A percentile compares a stretch with the other conserved stretches of the same genome.
phyloP scores from a whole-genome alignment of 1,140 invertebrate species.

The Grapholita molesta region DNA sequence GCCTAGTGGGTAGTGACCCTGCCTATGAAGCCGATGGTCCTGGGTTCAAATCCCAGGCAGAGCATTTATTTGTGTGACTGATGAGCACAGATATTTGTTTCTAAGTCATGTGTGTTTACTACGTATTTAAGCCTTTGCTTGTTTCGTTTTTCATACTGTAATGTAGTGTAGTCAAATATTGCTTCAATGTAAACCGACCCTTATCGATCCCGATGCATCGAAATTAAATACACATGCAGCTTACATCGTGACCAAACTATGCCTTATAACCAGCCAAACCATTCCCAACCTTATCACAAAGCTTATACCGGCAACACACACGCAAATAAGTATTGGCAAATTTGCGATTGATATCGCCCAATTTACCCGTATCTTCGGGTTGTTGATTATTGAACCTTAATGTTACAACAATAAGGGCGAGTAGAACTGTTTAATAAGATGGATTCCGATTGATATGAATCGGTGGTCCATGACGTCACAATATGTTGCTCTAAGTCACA shows the following conservation, averaged over 20 bases:
- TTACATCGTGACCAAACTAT: not conserved
- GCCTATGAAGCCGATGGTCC: too few relatives aligned
- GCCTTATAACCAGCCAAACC: not conserved
- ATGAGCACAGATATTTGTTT: too few relatives aligned
- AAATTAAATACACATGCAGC: conserved; percentile 31
- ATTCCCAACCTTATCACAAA: not conserved
- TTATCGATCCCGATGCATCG: conserved; percentile 27
- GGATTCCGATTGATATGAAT: conserved; percentile 21
- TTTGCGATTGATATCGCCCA: not conserved
- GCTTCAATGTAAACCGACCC: not conserved
- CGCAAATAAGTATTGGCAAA: not conserved
- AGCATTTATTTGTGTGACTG: too few relatives aligned
- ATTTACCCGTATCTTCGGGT: not conserved
- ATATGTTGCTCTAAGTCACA: not conserved
- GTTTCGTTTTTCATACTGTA: too few relatives aligned
- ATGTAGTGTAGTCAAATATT: too few relatives aligned
- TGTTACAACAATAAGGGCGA: not conserved
- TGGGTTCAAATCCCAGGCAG: too few relatives aligned
- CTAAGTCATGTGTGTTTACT: too few relatives aligned
- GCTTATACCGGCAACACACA: not conserved
- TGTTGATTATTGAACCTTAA: conserved; percentile 17
- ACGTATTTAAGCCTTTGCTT: too few relatives aligned
- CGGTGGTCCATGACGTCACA: conserved; percentile 27
- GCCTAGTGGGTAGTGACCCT: too few relatives aligned
- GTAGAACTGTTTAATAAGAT: conserved; percentile 6